Evolutionary conservation across 2,797 vertebrate species (phyloP).

Genomic region (Sebastes iracundus): DNA sequence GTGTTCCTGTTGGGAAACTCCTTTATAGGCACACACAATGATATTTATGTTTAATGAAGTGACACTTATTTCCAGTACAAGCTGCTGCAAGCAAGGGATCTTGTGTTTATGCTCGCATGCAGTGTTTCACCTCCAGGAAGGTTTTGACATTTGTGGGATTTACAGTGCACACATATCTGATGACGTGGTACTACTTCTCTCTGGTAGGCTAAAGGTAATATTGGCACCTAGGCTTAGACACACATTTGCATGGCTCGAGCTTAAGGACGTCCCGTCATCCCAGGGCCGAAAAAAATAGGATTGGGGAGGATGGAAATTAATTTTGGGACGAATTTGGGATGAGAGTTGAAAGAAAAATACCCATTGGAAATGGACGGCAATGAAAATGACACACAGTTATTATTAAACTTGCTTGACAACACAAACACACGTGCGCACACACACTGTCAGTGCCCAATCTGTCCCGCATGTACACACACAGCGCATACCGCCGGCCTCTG

Average conservation of each 20-base stretch:
- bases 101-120: background rate
- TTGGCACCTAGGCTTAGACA: background rate
- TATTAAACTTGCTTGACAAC: no score
- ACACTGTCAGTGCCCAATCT: no score
- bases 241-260: rapidly evolving
- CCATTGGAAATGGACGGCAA: no score
- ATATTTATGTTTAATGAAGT: background rate
- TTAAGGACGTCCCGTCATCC: rapidly evolving
- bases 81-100: background rate
- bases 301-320: no score
- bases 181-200: background rate
- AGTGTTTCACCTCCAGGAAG: background rate
- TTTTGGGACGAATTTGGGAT: no score
- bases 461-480: no score
- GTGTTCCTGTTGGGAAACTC: background rate
- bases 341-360: no score
- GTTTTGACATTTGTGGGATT: background rate
- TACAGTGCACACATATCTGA: background rate
- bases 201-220: background rate
- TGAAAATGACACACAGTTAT: no score
- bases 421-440: rapidly evolving
- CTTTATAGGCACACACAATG: background rate
- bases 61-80: background rate
- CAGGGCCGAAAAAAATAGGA: no score
- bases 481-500: no score